These are phyloP conservation scores for Leguminivora glycinivorella DNA, from an alignment of 1,140 invertebrate genomes.

Conservation along the genomic window DNA sequence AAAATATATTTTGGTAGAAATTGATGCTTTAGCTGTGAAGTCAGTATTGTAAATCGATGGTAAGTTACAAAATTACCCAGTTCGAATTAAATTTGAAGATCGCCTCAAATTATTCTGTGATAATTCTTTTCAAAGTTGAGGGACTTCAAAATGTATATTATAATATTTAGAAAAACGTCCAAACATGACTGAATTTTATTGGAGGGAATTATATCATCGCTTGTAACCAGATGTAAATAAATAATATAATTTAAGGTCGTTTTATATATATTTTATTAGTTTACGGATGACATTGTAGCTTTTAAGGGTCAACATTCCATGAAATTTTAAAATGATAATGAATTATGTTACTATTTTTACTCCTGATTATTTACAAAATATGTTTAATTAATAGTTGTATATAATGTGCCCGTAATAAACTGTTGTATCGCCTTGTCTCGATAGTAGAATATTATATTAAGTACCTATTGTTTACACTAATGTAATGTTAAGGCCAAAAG, in stretches of 20 bases:
- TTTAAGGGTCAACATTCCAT: slow-evolving; percentile 56
- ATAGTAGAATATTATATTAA: slow-evolving; percentile 63
- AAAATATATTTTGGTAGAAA: slow-evolving; percentile 46
- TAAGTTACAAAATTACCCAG: slow-evolving; percentile 46
- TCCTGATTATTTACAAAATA: slow-evolving; percentile 53
- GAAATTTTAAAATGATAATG: slow-evolving; percentile 39
- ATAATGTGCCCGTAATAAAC: slow-evolving; percentile 60
- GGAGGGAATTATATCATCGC: slow-evolving; percentile 19
- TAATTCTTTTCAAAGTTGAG: slow-evolving; percentile 71
- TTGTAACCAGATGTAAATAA: slow-evolving; percentile 40
- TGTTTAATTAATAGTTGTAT: slow-evolving; percentile 56
- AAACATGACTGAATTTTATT: slow-evolving; percentile 42
- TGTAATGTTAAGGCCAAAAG: slow-evolving; percentile 73
- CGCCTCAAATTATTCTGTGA: slow-evolving; percentile 74
- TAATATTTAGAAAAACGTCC: slow-evolving; percentile 35
- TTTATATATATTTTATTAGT: slow-evolving; percentile 37
- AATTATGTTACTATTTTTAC: slow-evolving; percentile 47
- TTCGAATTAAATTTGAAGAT: slow-evolving; percentile 58
- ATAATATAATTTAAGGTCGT: slow-evolving; percentile 36
- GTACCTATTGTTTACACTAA: slow-evolving; percentile 63
- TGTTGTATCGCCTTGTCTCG: slow-evolving; percentile 69
- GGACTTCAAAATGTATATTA: slow-evolving; percentile 64
- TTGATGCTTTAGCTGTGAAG: slow-evolving; percentile 25
- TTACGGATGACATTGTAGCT: slow-evolving; percentile 64
- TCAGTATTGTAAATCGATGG: slow-evolving; percentile 24